Percentiles rank a stretch among this genome's conserved stretches.
These are phyloP conservation scores for Pyrocoelia pectoralis DNA, from an alignment of 2,888 invertebrate species.

Conservation along the genomic window DNA sequence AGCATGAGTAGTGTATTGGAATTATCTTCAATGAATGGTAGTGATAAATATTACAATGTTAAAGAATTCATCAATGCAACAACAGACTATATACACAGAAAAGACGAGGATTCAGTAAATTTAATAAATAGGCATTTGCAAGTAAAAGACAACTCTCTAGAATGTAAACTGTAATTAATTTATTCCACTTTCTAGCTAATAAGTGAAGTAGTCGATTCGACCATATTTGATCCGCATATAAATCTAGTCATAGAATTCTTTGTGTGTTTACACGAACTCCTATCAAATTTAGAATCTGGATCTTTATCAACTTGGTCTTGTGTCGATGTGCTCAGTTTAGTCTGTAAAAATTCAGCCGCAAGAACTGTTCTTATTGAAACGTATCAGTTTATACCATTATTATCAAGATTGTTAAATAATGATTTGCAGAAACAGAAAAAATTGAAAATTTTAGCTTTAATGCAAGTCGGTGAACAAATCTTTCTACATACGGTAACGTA, in stretches of 20 bases:
- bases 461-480: slow-evolving; percentile 62
- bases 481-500: neutral
- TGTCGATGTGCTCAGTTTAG: slow-evolving; percentile 70
- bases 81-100: slow-evolving; percentile 64
- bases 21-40: neutral
- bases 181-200: slow-evolving; percentile 63
- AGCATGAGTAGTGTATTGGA: slow-evolving; percentile 9
- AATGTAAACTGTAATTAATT: neutral
- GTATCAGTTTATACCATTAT: slow-evolving; percentile 73
- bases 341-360: slow-evolving; percentile 69
- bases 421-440: slow-evolving; percentile 70
- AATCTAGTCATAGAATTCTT: slow-evolving; percentile 73
- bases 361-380: slow-evolving; percentile 71
- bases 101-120: slow-evolving; percentile 63
- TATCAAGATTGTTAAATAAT: slow-evolving; percentile 68
- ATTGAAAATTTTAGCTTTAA: slow-evolving; percentile 67
- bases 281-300: slow-evolving; percentile 65
- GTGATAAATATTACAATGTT: slow-evolving; percentile 52
- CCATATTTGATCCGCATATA: slow-evolving; percentile 72
- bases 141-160: slow-evolving; percentile 30
- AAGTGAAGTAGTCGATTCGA: slow-evolving; percentile 69
- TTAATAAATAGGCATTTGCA: slow-evolving; percentile 63
- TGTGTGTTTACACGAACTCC: slow-evolving; percentile 70
- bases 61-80: slow-evolving; percentile 65
- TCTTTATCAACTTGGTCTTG: slow-evolving; percentile 71